Conservation (phyloP, 2,797 vertebrate genomes). For the Phylloscopus collybita region DNA sequence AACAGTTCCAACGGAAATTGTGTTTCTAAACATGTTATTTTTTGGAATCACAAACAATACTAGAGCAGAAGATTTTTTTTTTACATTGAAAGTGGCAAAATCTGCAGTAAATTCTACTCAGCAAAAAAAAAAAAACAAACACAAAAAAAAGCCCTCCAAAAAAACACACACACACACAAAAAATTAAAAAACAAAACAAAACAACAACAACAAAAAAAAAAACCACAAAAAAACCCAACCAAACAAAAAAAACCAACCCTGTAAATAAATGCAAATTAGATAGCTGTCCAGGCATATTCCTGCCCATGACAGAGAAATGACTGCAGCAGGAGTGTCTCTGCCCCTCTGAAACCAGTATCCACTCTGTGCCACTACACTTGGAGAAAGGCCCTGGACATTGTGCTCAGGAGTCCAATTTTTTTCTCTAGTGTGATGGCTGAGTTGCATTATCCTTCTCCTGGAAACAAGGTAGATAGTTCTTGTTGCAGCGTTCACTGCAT, state of each 20-base stretch:
- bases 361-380: accelerated
- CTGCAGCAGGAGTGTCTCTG: neutral
- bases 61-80: neutral
- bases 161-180: too few relatives aligned
- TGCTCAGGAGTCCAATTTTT: neutral
- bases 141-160: too few relatives aligned
- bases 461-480: neutral
- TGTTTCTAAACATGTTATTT: neutral
- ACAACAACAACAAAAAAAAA: too few relatives aligned
- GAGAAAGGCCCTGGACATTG: neutral
- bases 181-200: too few relatives aligned
- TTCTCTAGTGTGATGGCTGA: neutral
- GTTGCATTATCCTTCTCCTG: neutral
- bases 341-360: neutral
- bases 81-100: neutral
- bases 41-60: neutral
- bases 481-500: neutral
- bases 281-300: neutral
- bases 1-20: neutral
- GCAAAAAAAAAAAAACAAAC: accelerated
- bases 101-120: neutral
- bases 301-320: neutral
- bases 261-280: neutral
- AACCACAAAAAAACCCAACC: too few relatives aligned
- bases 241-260: too few relatives aligned